Percentiles rank a stretch among this genome's conserved stretches.
Evolutionary conservation across 92 coral and sea anemone species (phyloP).

Genomic region (Zoanthus sansibaricus): DNA sequence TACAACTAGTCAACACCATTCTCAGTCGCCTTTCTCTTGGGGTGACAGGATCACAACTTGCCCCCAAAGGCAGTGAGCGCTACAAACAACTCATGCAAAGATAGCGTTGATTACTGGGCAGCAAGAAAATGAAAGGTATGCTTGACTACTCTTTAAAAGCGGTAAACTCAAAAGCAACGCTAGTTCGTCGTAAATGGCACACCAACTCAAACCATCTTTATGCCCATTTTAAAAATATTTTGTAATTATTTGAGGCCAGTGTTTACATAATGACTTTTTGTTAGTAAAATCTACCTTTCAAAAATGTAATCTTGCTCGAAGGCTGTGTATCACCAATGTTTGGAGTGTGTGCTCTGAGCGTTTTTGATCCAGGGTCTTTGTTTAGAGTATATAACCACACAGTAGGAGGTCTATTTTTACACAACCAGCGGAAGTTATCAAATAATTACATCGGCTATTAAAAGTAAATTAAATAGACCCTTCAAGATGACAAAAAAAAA

Average conservation of each 20-base stretch:
- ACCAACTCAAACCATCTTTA: background rate
- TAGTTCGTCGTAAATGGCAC: slow-evolving; percentile 5
- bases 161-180: slow-evolving; percentile 32
- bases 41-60: slow-evolving; percentile 48
- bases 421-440: slow-evolving; percentile 79
- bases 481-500: slow-evolving; percentile 77
- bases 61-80: slow-evolving; percentile 44
- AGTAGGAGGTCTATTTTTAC: slow-evolving; percentile 91
- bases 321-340: slow-evolving; percentile 14
- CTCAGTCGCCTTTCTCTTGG: slow-evolving; percentile 49
- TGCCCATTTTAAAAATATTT: background rate
- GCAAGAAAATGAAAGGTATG: slow-evolving; percentile 65
- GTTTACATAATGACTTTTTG: background rate
- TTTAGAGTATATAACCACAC: slow-evolving; percentile 70
- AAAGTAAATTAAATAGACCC: slow-evolving; percentile 77
- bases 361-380: slow-evolving; percentile 32
- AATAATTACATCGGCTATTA: slow-evolving; percentile 86
- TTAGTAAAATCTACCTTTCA: slow-evolving; percentile 13
- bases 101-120: slow-evolving; percentile 54
- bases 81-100: slow-evolving; percentile 75
- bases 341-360: slow-evolving; percentile 3
- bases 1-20: slow-evolving; percentile 68
- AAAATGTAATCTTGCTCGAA: background rate
- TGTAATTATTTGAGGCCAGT: background rate
- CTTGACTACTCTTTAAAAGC: slow-evolving; percentile 52